Evolutionary conservation across 35 echinoderm and acorn worm genomes (phyloP).

Genomic region (Ptychodera flava): DNA sequence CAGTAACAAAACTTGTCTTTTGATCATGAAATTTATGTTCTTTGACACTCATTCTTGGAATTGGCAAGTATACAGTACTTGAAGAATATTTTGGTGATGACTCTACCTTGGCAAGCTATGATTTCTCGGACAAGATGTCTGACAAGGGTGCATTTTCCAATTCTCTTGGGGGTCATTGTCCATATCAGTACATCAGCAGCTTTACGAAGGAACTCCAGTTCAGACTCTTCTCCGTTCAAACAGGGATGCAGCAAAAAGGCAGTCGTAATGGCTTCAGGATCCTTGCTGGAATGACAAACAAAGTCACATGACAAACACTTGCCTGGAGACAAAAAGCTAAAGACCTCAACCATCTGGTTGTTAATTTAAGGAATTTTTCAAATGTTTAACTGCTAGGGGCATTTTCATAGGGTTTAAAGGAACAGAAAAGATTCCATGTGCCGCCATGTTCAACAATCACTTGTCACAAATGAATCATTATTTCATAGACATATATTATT

Average conservation of each 20-base stretch:
- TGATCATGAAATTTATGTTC: no score
- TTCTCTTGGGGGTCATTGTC: slow-evolving; percentile 49
- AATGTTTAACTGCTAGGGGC: no score
- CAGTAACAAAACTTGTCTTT: no score
- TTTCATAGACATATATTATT: no score
- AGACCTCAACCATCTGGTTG: not conserved
- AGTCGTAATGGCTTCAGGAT: slow-evolving; percentile 47
- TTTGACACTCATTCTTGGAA: no score
- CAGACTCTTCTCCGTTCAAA: slow-evolving; percentile 57
- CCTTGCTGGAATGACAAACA: slow-evolving; percentile 22
- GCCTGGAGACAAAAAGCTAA: not conserved
- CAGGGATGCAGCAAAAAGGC: slow-evolving; percentile 88
- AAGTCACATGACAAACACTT: slow-evolving; percentile 6
- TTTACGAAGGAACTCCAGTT: slow-evolving; percentile 69
- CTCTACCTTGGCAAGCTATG: slow-evolving; percentile 65
- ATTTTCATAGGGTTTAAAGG: no score
- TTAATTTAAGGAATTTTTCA: no score
- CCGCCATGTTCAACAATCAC: no score
- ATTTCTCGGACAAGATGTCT: slow-evolving; percentile 81
- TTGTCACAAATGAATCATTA: no score
- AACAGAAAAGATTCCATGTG: no score
- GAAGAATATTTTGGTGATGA: not conserved
- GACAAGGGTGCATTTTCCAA: slow-evolving; percentile 71
- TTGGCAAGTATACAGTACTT: no score
- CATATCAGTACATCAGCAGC: slow-evolving; percentile 80